phyloP scores from a whole-genome alignment of 2,113 vertebrate species.

The Manacus vitellinus region DNA sequence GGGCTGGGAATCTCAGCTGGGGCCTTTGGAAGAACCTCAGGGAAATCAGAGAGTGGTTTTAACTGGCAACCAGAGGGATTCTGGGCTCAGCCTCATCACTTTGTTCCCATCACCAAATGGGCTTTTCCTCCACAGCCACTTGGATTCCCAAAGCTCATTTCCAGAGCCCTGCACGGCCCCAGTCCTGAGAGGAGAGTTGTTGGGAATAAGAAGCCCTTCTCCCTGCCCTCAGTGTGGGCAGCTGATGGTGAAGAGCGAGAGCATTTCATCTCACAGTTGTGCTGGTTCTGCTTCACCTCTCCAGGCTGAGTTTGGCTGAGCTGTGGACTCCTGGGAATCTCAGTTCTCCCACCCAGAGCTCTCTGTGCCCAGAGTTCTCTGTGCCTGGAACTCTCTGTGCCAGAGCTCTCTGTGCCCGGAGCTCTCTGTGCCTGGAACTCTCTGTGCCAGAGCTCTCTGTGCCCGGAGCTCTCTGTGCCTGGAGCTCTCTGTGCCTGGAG shows the following conservation, averaged over 20 bases:
- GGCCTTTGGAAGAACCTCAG: neutral
- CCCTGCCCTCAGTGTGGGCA: fast-evolving
- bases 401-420: too few species aligned
- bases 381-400: too few species aligned
- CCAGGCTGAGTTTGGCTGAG: neutral
- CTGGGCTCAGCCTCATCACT: neutral
- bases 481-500: too few species aligned
- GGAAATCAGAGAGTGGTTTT: neutral
- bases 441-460: too few species aligned
- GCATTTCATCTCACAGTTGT: fast-evolving
- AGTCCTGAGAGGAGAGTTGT: neutral
- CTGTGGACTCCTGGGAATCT: neutral
- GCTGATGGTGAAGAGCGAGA: neutral
- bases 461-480: too few species aligned
- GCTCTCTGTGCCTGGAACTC: too few species aligned
- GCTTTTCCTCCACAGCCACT: neutral
- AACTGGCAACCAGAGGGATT: neutral
- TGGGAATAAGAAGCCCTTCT: neutral
- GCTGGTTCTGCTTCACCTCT: neutral
- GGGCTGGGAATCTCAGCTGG: neutral
- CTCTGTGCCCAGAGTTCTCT: neutral
- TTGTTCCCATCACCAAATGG: neutral
- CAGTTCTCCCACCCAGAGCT: neutral
- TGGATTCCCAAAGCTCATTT: neutral
- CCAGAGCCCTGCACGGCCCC: neutral